Conservation (phyloP, 2,113 vertebrate genomes). For the Pan troglodytes region NHGRI_mPanTro3-v2.1_pri NC_072409.2:22229001-22229500, state of each 20-base stretch:
- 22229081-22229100: background rate
- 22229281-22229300: background rate
- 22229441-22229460: background rate
- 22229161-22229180: background rate
- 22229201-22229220: background rate
- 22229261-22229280: background rate
- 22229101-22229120: background rate
- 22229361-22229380: background rate
- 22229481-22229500: background rate
- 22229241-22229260: background rate
- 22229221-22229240: background rate
- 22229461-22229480: conserved; percentile 24
- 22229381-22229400: background rate
- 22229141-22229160: background rate
- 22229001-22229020: background rate
- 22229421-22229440: background rate
- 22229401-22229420: background rate
- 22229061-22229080: background rate
- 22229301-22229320: background rate
- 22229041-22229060: background rate
- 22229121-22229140: background rate
- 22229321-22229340: conserved; percentile 20
- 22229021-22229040: background rate
- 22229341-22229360: background rate
- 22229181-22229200: background rate